Percentiles rank a stretch among this genome's conserved stretches.
phyloP scores from a whole-genome alignment of 1,140 invertebrate species.

The Plodia interpunctella region DNA sequence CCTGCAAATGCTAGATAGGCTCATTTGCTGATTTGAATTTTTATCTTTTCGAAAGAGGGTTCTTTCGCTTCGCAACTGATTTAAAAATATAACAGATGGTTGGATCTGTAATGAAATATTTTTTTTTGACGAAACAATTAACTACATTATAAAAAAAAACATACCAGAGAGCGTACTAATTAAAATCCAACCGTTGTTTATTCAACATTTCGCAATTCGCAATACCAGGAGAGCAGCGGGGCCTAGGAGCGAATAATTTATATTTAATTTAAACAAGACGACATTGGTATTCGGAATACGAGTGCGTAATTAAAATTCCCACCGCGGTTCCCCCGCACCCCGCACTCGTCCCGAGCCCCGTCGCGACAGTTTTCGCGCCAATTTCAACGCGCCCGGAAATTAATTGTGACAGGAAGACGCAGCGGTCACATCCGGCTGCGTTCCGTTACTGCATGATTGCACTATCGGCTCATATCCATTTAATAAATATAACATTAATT shows the following conservation, averaged over 20 bases:
- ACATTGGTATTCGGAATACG: constrained; percentile 76
- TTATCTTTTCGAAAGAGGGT: too few relatives aligned
- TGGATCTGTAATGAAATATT: neutral
- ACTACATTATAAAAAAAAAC: constrained; percentile 15
- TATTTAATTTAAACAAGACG: constrained; percentile 77
- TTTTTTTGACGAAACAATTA: constrained; percentile 4
- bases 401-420: constrained; percentile 76
- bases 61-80: neutral
- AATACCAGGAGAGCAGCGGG: constrained; percentile 59
- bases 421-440: constrained; percentile 67
- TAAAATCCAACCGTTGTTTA: constrained; percentile 57
- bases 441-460: constrained; percentile 55
- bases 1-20: constrained; percentile 3
- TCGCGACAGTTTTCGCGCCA: constrained; percentile 75
- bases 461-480: constrained; percentile 30
- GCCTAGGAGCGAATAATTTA: constrained; percentile 72
- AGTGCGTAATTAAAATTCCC: constrained; percentile 77
- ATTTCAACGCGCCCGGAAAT: constrained; percentile 75
- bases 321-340: constrained; percentile 46
- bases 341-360: constrained; percentile 27
- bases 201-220: constrained; percentile 55
- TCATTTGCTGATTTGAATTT: neutral
- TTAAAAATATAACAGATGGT: neutral
- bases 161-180: constrained; percentile 44
- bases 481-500: neutral